Evolutionary conservation across 2,888 invertebrate genomes (phyloP), one percentile per base, ranked within the genome.

Genomic region (Lasioglossum marginatum): DNA sequence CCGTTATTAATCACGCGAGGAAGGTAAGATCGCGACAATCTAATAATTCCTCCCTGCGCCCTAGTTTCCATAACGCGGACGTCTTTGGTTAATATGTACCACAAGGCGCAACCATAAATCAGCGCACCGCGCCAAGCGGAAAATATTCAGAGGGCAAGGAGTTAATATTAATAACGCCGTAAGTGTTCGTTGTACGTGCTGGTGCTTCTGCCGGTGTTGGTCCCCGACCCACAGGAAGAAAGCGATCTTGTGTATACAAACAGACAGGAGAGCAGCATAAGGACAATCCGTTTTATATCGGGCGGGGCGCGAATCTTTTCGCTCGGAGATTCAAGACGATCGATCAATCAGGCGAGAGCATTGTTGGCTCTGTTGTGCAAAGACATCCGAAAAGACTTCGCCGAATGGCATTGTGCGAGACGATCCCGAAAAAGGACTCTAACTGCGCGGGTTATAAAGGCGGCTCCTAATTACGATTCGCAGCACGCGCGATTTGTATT

Each of bases 381-480:
- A 77, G 72, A 48, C 31, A 31, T 14, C 31, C 57, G 66, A 70
- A 40, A 52, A 37, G 23, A 19, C 37, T 68, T 37, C 23, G 12
- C 23, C 12, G 23, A 34, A 34, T 16, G 31, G 43, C 74, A 82
- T 87, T 86, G 80, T 83, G 78, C 68, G 34, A n/a, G 37, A 34
- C 40, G n/a, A 45, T 48, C 60, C 40, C 2, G 27, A 45, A 40
- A 74, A 73, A 72, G 14, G 79, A 60, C 57, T 81, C 60, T n/a
- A n/a, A 1, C 40, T 16, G 63, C 27, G 43, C 16, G n/a, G 48
- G 37, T 66, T 66, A 6, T 6, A 43, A 45, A 45, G 72, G 60
- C 45, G 72, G 72, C 63, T 76, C 37, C 82, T 79, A 83, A 87
- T 88, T 83, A 71, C 81, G 45, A 89, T 88, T 90, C 85, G 82